Evolutionary conservation across 1,140 invertebrate species (phyloP).

Genomic region (Rhagoletis pomonella): DNA sequence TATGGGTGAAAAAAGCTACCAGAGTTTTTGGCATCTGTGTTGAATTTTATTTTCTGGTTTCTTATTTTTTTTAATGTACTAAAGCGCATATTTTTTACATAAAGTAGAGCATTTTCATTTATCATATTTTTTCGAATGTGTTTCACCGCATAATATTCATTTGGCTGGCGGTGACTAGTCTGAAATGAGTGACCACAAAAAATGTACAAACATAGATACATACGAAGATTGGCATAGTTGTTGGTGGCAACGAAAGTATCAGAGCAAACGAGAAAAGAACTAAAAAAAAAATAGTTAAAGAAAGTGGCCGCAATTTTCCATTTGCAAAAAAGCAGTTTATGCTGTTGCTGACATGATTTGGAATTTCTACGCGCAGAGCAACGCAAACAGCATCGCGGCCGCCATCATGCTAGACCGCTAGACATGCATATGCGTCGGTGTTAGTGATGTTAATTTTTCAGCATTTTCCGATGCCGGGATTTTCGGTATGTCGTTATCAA

Average conservation of each 20-base stretch:
- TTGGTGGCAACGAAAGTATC: too few species aligned
- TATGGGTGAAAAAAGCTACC: too few species aligned
- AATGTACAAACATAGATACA: background rate
- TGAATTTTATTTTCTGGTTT: background rate
- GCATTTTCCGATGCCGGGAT: too few species aligned
- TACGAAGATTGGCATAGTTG: too few species aligned
- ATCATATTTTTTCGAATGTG: too few species aligned
- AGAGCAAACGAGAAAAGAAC: too few species aligned
- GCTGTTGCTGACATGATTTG: conserved; percentile 41
- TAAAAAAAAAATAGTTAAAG: background rate
- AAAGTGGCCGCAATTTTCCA: conserved; percentile 47
- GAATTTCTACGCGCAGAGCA: background rate
- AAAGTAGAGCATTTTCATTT: too few species aligned
- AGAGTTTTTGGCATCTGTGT: too few species aligned
- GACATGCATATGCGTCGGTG: background rate
- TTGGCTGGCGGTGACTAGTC: background rate
- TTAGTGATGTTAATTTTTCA: background rate
- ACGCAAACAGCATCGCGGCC: background rate
- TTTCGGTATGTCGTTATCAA: too few species aligned
- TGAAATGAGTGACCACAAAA: conserved; percentile 1
- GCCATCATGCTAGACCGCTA: background rate
- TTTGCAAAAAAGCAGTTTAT: conserved; percentile 42
- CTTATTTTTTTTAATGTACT: background rate
- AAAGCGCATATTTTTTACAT: too few species aligned
- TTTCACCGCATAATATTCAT: conserved; percentile 6